Conservation (phyloP, 2,113 vertebrate species). For the Tragelaphus imberbis region DNA sequence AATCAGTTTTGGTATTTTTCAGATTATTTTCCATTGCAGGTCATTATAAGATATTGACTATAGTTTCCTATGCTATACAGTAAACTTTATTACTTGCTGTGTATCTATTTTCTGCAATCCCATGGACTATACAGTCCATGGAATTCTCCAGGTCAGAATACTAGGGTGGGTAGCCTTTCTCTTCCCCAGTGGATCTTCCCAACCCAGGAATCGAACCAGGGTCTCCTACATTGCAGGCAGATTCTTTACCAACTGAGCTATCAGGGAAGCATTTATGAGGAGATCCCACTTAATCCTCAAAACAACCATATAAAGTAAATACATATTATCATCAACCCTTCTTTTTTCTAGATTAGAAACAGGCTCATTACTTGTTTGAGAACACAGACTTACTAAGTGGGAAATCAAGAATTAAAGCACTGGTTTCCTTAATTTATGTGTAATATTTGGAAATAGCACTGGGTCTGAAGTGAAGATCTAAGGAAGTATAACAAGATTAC, state of each 20-base stretch:
- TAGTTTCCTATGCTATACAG: not conserved
- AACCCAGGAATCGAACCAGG: not conserved
- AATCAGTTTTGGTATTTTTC: constrained; percentile 13
- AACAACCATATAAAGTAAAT: not conserved
- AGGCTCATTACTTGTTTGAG: not conserved
- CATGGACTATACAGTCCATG: not conserved
- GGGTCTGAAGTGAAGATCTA: not conserved
- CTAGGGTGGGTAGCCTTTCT: not conserved
- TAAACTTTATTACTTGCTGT: not conserved
- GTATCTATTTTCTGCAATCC: not conserved
- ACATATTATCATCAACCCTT: not conserved
- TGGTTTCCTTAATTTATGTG: not conserved
- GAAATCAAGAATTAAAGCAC: not conserved
- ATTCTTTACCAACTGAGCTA: not conserved
- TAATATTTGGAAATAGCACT: constrained; percentile 11
- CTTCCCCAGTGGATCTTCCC: not conserved
- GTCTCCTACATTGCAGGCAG: not conserved
- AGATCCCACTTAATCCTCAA: constrained; percentile 7
- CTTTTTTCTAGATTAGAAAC: not conserved
- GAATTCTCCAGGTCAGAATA: not conserved
- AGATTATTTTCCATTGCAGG: not conserved
- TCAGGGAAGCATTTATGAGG: not conserved
- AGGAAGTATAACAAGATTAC: not conserved
- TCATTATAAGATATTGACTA: not conserved
- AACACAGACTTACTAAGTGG: not conserved